These are phyloP conservation scores for Notamacropus eugenii DNA, from an alignment of 2,797 vertebrate species.

Conservation along the genomic window DNA sequence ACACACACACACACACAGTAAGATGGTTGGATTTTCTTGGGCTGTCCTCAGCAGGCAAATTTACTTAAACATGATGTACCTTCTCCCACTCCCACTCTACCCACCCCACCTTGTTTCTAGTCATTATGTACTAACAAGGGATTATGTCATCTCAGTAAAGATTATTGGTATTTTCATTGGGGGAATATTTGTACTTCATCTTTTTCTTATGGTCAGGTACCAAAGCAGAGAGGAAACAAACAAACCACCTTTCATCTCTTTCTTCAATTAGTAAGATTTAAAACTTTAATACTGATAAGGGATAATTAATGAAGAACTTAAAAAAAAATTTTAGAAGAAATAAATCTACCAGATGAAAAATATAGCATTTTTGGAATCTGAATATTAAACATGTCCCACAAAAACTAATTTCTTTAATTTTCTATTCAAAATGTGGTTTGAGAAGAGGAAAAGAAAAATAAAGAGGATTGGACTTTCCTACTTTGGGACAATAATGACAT, in stretches of 20 bases:
- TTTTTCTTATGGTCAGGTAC: conserved; percentile 70
- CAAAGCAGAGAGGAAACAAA: conserved; percentile 58
- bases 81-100: conserved; percentile 2
- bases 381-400: not conserved
- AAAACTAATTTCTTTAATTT: conserved; percentile 38
- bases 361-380: not conserved
- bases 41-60: conserved; percentile 36
- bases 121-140: conserved; percentile 74
- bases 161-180: conserved; percentile 77
- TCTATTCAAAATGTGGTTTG: conserved; percentile 63
- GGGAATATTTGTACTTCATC: conserved; percentile 73
- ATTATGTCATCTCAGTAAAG: conserved; percentile 76
- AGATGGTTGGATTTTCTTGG: not conserved
- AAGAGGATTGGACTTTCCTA: conserved; percentile 20
- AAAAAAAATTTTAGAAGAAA: conserved; percentile 21
- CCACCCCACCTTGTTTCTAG: conserved; percentile 43
- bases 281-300: conserved; percentile 67
- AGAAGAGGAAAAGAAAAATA: conserved; percentile 18
- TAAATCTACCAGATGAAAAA: not conserved
- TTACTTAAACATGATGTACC: conserved; percentile 51
- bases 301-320: conserved; percentile 66
- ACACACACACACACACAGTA: not conserved
- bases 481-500: conserved; percentile 69
- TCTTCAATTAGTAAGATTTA: conserved; percentile 70
- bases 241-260: not conserved